Percentiles rank a stretch among this genome's conserved stretches.
These are phyloP conservation scores for Trematomus bernacchii DNA, from an alignment of 2,797 vertebrate genomes.

Conservation along the genomic window DNA sequence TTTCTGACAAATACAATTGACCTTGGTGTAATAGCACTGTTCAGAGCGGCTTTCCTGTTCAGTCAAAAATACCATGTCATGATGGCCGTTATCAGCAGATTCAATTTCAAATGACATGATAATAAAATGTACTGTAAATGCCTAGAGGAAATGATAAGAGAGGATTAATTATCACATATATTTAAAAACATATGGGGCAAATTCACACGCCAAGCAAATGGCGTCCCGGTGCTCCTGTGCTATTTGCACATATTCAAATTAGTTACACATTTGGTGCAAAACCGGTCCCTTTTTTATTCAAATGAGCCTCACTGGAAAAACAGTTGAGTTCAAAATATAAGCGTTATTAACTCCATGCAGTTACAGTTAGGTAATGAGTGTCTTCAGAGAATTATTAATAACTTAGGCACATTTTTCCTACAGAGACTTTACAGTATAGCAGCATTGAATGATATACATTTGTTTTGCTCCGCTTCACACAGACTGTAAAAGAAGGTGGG, in stretches of 20 bases:
- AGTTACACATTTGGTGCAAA: background rate
- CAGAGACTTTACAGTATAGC: no score
- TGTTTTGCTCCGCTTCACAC: no score
- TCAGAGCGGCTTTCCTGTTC: constrained; percentile 37
- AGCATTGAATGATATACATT: no score
- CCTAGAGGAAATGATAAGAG: background rate
- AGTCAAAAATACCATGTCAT: constrained; percentile 37
- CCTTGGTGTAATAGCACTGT: constrained; percentile 63
- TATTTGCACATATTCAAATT: background rate
- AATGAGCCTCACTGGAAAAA: background rate
- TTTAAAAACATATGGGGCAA: background rate
- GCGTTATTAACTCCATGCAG: background rate
- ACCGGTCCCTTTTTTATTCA: background rate
- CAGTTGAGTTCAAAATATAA: background rate
- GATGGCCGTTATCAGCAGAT: constrained; percentile 18
- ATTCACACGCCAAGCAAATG: no score
- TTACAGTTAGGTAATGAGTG: background rate
- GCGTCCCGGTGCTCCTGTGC: background rate
- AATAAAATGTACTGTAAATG: constrained; percentile 14
- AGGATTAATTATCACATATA: constrained; percentile 4
- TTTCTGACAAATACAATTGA: constrained; percentile 69
- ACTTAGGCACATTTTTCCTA: background rate
- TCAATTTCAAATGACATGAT: background rate
- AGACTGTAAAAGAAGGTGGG: no score
- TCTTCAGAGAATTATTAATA: background rate